Base-by-base conservation (phyloP, 1,140 invertebrate species). In the Pogonognathellus flavescens region DNA sequence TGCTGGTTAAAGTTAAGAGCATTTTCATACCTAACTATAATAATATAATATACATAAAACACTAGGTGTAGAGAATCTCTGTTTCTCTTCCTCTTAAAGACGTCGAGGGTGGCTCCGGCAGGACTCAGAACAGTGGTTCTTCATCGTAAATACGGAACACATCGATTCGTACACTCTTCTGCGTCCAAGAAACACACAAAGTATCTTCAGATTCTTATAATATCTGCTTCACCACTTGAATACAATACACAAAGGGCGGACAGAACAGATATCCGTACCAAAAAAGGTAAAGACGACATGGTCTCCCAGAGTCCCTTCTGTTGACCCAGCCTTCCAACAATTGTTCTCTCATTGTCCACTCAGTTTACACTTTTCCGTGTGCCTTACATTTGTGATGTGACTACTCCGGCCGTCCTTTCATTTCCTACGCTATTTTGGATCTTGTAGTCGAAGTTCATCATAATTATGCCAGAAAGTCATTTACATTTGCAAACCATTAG, bases 91-190 rank as follows among this genome's bases (percentile, higher is more conserved):
- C 31, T 76, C 70, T 25, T 66, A 66, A 70, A 76, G 31, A 76
- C 25, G 41, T 49, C 70, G 22, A 70, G 83, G 76, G 83, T 84
- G 83, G 83, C 83, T 41, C 31, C 31, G 31, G 31, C 31, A 41
- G 31, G 31, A 41, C 31, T 84, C 83, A 84, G 83, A 84, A 84
- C 83, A 84, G 83, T 84, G 83, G 83, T 84, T 84, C 83, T 84
- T 80, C 76, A 76, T 57, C 83, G 22, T 80, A 83, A 31, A 59
- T 18, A 55, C 60, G 57, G 82, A 83, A 83, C 55, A 59, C 82
- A 83, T 83, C 59, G 13, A 14, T 60, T 20, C 59, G 0, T 25
- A 5, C 49, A 0, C n/a, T n/a, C n/a, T n/a, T n/a, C 8, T 55
- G 8, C 13, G 6, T 80, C 62, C 20, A 70, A 3, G 1, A 22